Conservation (phyloP, 2,113 vertebrate genomes). For the Muscicapa adusta region DNA sequence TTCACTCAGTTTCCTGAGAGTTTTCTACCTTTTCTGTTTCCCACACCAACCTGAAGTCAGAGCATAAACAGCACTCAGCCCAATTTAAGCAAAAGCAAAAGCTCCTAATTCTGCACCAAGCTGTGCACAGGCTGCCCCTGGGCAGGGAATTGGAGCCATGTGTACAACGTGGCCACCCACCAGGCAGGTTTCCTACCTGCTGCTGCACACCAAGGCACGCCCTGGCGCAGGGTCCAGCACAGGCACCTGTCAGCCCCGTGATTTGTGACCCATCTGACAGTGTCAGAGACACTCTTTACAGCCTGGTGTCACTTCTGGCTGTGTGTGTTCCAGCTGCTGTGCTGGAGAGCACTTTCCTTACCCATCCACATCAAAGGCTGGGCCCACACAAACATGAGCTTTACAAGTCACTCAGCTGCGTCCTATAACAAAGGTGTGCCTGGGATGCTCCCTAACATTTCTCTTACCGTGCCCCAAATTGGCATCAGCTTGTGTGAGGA, state of each 20-base stretch:
- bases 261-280: slow-evolving; percentile 53
- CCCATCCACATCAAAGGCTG: slow-evolving; percentile 66
- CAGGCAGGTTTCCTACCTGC: slow-evolving; percentile 55
- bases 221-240: not conserved
- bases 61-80: not conserved
- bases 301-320: slow-evolving; percentile 44
- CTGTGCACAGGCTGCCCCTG: not conserved
- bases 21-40: no score
- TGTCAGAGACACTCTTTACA: not conserved
- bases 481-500: not conserved
- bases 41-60: not conserved
- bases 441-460: not conserved
- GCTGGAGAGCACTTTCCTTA: not conserved
- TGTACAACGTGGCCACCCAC: slow-evolving; percentile 81
- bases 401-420: slow-evolving; percentile 13
- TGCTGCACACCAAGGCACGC: slow-evolving; percentile 1
- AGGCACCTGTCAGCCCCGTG: slow-evolving; percentile 66
- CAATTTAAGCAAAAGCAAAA: not conserved
- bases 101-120: not conserved
- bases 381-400: not conserved
- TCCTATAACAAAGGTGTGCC: not conserved
- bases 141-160: slow-evolving; percentile 53
- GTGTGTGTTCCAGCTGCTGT: slow-evolving; percentile 64
- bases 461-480: not conserved
- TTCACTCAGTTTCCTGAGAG: no score